These are phyloP conservation scores for Pogonocichla stellata DNA, from an alignment of 2,113 vertebrate species.

Conservation along the genomic window DNA sequence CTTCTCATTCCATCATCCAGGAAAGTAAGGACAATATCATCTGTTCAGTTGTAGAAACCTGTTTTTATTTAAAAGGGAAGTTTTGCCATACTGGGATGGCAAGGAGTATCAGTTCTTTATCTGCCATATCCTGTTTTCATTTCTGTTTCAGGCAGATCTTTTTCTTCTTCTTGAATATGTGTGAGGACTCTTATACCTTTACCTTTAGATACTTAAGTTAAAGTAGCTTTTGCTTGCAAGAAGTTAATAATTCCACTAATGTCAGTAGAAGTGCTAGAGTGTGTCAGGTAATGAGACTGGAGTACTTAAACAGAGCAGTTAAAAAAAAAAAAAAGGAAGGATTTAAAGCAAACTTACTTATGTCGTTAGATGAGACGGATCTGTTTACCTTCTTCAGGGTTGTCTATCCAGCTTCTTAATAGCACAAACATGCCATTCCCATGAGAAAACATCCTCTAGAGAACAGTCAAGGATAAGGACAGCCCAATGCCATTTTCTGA, in stretches of 20 bases:
- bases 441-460: background rate
- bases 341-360: background rate
- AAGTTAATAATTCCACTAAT: background rate
- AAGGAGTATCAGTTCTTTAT: constrained; percentile 18
- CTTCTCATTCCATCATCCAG: background rate
- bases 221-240: background rate
- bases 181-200: background rate
- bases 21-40: background rate
- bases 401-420: background rate
- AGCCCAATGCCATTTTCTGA: background rate
- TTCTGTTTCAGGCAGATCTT: background rate
- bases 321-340: background rate
- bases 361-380: background rate
- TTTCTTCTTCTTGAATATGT: background rate
- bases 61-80: constrained; percentile 17
- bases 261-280: background rate
- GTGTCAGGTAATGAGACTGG: background rate
- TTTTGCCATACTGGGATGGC: background rate
- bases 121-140: background rate
- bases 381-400: background rate
- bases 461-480: background rate
- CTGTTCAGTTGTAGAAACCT: background rate
- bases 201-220: background rate
- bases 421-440: background rate
- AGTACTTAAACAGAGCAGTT: background rate